Conservation (phyloP, 2,888 invertebrate species). For the Pedicia rivosa region DNA sequence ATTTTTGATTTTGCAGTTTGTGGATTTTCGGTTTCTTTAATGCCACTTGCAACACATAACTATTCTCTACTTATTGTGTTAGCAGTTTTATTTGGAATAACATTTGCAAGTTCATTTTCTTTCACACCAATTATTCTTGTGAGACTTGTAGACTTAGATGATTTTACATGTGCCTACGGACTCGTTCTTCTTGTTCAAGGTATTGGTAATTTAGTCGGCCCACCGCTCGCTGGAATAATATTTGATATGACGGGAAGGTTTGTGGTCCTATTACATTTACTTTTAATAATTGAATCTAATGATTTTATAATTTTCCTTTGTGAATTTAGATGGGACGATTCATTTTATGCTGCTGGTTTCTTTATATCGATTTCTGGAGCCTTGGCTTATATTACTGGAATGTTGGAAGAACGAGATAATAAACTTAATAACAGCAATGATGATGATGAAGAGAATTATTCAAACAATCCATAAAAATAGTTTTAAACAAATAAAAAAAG, state of each 20-base stretch:
- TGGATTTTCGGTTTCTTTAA: conserved; percentile 26
- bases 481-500: too few relatives aligned
- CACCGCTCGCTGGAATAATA: conserved; percentile 68
- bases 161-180: conserved; percentile 87
- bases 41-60: conserved; percentile 23
- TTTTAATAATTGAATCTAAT: background rate
- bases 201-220: conserved; percentile 80
- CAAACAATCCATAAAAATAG: too few relatives aligned
- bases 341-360: conserved; percentile 65
- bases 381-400: conserved; percentile 26
- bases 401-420: conserved; percentile 22
- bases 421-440: too few relatives aligned
- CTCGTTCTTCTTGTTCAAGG: conserved; percentile 80
- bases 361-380: conserved; percentile 66
- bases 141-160: conserved; percentile 73
- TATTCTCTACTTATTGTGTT: conserved; percentile 20
- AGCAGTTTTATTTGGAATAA: conserved; percentile 65
- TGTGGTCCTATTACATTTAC: conserved; percentile 2
- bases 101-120: conserved; percentile 82
- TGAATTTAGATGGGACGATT: conserved; percentile 46
- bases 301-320: conserved; percentile 3
- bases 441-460: too few relatives aligned
- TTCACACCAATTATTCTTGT: conserved; percentile 82
- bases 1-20: conserved; percentile 19
- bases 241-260: conserved; percentile 25